phyloP scores from a whole-genome alignment of 2,113 vertebrate species.

The Ceyx melanurus region DNA sequence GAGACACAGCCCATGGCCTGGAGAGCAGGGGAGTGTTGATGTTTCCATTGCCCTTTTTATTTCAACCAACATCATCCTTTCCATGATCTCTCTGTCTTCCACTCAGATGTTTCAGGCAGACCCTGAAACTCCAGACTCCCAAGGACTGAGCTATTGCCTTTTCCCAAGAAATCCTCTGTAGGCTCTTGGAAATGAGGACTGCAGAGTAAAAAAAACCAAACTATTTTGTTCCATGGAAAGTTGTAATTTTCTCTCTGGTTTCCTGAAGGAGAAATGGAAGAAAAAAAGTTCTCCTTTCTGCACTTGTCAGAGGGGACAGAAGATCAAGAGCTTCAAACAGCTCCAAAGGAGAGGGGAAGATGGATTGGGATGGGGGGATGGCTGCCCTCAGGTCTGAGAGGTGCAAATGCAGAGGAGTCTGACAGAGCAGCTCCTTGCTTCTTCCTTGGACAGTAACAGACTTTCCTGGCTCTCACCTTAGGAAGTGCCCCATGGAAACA shows the following conservation, averaged over 20 bases:
- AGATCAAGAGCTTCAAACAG: slow-evolving; percentile 5
- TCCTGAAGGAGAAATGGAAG: background rate
- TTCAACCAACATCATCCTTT: background rate
- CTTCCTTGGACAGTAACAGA: background rate
- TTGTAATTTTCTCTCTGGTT: background rate
- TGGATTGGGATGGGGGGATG: background rate
- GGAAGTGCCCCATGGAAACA: background rate
- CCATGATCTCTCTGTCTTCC: background rate
- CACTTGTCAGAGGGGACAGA: background rate
- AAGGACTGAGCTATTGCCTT: background rate
- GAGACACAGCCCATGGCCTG: background rate
- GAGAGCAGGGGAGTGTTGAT: background rate
- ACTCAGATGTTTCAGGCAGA: background rate
- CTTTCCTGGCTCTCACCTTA: slow-evolving; percentile 44
- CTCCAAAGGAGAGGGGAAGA: background rate
- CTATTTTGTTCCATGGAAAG: slow-evolving; percentile 11
- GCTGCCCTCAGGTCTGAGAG: background rate
- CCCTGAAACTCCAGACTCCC: background rate
- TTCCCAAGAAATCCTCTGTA: background rate
- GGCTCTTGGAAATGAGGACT: background rate
- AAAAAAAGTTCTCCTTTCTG: background rate
- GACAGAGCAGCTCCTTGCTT: background rate
- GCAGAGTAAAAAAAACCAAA: background rate
- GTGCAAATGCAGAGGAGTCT: background rate
- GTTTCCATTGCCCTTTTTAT: background rate